A percentile compares a stretch with the other conserved stretches of the same genome.
phyloP scores from a whole-genome alignment of 2,888 invertebrate genomes.

The Acanthacorydalis orientalis region DNA sequence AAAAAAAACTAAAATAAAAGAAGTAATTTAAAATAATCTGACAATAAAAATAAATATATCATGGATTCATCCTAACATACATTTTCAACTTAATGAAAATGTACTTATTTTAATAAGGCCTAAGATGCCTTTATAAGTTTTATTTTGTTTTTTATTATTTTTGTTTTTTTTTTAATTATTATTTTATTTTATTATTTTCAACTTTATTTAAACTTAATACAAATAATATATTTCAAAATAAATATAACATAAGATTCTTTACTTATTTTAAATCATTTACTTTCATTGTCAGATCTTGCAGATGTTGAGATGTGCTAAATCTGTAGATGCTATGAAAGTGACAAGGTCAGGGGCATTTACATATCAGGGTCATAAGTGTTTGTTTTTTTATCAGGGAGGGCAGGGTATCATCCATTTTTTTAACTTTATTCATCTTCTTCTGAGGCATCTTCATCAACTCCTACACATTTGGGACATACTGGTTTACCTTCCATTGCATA shows the following conservation, averaged over 20 bases:
- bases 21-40: background rate
- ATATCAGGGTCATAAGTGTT: constrained; percentile 2
- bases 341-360: too few species aligned
- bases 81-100: constrained; percentile 6
- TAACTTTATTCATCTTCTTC: constrained; percentile 25
- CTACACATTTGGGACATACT: constrained; percentile 85
- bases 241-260: background rate
- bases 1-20: background rate
- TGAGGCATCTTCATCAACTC: constrained; percentile 71
- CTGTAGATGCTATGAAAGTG: too few species aligned
- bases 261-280: background rate
- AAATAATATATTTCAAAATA: constrained; percentile 20
- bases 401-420: constrained; percentile 12
- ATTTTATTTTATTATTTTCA: constrained; percentile 36
- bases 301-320: too few species aligned
- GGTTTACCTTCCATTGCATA: constrained; percentile 95
- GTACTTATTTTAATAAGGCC: constrained; percentile 14
- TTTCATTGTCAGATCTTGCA: too few species aligned
- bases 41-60: too few species aligned
- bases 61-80: constrained; percentile 3
- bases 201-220: constrained; percentile 26
- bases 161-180: constrained; percentile 23
- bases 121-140: constrained; percentile 19
- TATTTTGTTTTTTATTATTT: constrained; percentile 25
- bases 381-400: constrained; percentile 14